Evolutionary conservation across 2,797 vertebrate genomes (phyloP).

Genomic region (Etheostoma perlongum): DNA sequence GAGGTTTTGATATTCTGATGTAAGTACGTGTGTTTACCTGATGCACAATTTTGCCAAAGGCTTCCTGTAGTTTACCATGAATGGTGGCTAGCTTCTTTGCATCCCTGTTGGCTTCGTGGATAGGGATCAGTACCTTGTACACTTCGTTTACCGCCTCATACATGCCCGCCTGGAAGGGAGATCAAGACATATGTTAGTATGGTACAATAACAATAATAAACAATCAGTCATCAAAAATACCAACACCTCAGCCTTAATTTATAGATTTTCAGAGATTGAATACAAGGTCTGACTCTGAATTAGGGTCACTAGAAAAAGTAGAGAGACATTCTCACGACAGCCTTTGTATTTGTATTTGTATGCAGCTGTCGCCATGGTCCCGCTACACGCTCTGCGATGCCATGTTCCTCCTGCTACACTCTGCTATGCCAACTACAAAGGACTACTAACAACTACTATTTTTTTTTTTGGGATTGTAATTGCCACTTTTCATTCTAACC

Average conservation of each 20-base stretch:
- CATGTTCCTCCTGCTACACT: no score
- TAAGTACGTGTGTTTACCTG: conserved; percentile 89
- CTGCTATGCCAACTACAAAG: no score
- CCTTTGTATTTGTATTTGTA: no score
- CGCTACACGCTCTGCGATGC: no score
- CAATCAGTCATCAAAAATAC: background rate
- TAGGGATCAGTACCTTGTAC: conserved; percentile 98
- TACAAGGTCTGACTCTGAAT: background rate
- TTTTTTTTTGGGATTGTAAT: no score
- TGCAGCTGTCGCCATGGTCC: no score
- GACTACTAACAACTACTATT: no score
- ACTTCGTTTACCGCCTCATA: conserved; percentile 99
- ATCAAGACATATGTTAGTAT: background rate
- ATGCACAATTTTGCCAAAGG: conserved; percentile 99
- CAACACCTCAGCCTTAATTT: background rate
- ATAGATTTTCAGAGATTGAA: background rate
- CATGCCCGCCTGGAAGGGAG: conserved; percentile 92
- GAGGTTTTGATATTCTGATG: background rate
- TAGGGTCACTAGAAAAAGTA: background rate
- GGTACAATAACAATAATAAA: no score
- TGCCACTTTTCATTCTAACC: no score
- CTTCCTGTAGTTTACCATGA: conserved; percentile 99
- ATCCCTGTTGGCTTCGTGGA: conserved; percentile 98
- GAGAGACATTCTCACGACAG: background rate
- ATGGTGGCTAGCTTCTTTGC: conserved; percentile 98